These are phyloP conservation scores for Trachemys scripta DNA, from an alignment of 2,113 vertebrate species.

Conservation along the genomic window DNA sequence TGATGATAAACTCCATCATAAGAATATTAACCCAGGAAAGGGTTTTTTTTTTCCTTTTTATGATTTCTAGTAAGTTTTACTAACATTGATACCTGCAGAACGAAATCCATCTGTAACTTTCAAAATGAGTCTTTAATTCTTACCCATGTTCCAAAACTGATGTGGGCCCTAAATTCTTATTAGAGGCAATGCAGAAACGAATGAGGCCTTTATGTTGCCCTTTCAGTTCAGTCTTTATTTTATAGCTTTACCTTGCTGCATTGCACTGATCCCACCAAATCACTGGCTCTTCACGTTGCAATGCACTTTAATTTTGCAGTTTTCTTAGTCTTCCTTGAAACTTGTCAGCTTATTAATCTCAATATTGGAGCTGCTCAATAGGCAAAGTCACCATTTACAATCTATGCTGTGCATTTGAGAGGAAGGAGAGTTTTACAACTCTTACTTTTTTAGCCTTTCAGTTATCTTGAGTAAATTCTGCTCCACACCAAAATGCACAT, in stretches of 20 bases:
- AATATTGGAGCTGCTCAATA: conserved; percentile 60
- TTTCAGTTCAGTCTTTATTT: conserved; percentile 68
- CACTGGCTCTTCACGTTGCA: conserved; percentile 61
- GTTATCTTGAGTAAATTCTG: background rate
- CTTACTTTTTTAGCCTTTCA: background rate
- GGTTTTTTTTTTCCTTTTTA: background rate
- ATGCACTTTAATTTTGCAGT: conserved; percentile 74
- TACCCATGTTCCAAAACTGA: conserved; percentile 40
- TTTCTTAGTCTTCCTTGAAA: conserved; percentile 75
- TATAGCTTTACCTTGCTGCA: conserved; percentile 60
- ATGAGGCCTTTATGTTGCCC: conserved; percentile 48
- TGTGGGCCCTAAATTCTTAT: conserved; percentile 56
- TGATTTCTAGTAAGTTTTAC: conserved; percentile 14
- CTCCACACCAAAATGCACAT: background rate
- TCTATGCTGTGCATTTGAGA: background rate
- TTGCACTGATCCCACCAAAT: conserved; percentile 54
- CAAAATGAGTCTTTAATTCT: conserved; percentile 65
- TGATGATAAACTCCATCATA: conserved; percentile 64
- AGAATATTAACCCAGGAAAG: conserved; percentile 70
- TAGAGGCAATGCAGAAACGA: conserved; percentile 36
- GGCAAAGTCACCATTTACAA: conserved; percentile 53
- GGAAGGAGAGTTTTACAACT: background rate
- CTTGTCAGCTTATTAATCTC: conserved; percentile 79
- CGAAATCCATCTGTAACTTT: conserved; percentile 48
- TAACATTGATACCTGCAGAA: conserved; percentile 40